Evolutionary conservation across 2,797 vertebrate species (phyloP).

Genomic region (Enteromius treurensis): DNA sequence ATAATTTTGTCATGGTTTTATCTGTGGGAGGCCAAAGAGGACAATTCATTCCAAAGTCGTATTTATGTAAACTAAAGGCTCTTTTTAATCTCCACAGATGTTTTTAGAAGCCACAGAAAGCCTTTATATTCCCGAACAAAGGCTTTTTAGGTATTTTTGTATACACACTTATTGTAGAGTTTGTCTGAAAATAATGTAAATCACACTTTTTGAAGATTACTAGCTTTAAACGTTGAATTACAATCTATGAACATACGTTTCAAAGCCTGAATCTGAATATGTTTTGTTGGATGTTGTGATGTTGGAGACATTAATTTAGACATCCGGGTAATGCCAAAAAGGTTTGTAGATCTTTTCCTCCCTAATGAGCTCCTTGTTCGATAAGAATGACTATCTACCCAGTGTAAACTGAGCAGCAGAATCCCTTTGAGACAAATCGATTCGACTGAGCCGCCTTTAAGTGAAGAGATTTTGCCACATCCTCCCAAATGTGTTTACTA

Average conservation of each 20-base stretch:
- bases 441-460: constrained; percentile 27
- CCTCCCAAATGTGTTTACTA: constrained; percentile 35
- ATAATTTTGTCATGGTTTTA: background rate
- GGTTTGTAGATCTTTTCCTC: constrained; percentile 2
- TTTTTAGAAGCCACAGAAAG: background rate
- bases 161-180: background rate
- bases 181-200: background rate
- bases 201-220: background rate
- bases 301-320: background rate
- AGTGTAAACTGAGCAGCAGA: constrained; percentile 16
- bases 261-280: background rate
- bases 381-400: constrained; percentile 29
- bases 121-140: background rate
- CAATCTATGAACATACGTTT: background rate
- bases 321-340: background rate
- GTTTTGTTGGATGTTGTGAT: too few species aligned
- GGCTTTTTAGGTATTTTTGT: background rate
- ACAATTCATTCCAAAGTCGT: background rate
- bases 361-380: constrained; percentile 26
- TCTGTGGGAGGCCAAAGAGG: background rate
- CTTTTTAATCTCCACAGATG: background rate
- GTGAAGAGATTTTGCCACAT: background rate
- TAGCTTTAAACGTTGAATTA: background rate
- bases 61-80: background rate
- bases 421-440: constrained; percentile 32